phyloP scores from a whole-genome alignment of 1,140 invertebrate genomes.

The Lamellibrachia luymesi region DNA sequence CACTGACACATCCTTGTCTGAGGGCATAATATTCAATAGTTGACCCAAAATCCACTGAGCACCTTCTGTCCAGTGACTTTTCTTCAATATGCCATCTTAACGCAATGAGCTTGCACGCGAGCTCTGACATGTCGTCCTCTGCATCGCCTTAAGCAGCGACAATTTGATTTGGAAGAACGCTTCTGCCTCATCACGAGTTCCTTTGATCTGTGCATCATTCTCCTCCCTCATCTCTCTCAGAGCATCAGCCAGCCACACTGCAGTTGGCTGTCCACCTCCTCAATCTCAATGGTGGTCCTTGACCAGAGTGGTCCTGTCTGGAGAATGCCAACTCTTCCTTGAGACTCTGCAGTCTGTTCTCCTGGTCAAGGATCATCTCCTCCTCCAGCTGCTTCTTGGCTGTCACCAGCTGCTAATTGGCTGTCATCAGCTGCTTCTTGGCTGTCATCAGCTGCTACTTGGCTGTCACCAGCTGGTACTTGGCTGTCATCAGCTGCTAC shows the following conservation, averaged over 20 bases:
- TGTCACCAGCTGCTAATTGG: slow-evolving; percentile 74
- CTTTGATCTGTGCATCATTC: slow-evolving; percentile 85
- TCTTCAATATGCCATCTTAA: slow-evolving; percentile 71
- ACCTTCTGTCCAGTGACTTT: slow-evolving; percentile 65
- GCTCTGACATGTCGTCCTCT: slow-evolving; percentile 62
- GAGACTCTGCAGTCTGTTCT: slow-evolving; percentile 87
- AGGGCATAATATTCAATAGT: no score
- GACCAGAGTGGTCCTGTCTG: slow-evolving; percentile 68
- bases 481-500: no score
- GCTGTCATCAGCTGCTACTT: no score
- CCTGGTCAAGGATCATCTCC: slow-evolving; percentile 88
- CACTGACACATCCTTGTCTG: no score
- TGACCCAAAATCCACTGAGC: no score
- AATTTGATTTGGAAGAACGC: slow-evolving; percentile 55
- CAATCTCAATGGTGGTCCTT: slow-evolving; percentile 72
- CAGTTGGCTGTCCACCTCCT: slow-evolving; percentile 79
- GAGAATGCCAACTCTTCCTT: slow-evolving; percentile 92
- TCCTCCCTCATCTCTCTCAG: slow-evolving; percentile 87
- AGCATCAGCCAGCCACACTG: slow-evolving; percentile 83
- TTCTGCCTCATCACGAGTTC: slow-evolving; percentile 76
- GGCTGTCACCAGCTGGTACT: no score
- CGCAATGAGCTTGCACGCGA: slow-evolving; percentile 70
- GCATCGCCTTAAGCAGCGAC: slow-evolving; percentile 41
- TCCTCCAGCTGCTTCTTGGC: slow-evolving; percentile 83
- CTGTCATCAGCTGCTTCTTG: no score